Conservation (phyloP, 2,113 vertebrate species). For the Bothrops jararaca region DNA sequence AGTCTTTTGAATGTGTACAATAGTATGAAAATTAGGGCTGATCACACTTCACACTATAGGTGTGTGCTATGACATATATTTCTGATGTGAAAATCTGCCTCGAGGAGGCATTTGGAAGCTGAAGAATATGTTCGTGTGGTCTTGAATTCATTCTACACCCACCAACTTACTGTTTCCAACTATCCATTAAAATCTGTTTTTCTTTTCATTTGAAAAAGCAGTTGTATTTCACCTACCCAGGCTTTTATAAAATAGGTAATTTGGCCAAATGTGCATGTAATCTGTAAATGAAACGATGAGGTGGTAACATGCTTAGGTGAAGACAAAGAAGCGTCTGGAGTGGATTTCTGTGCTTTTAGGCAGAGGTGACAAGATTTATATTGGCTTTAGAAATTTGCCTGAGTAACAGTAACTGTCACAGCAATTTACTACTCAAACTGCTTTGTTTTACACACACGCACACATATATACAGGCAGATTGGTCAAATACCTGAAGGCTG, state of each 20-base stretch:
- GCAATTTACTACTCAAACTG: neutral
- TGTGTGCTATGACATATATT: neutral
- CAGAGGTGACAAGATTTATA: neutral
- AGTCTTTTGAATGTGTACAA: neutral
- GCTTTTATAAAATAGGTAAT: neutral
- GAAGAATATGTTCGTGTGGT: too few relatives aligned
- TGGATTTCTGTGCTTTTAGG: constrained; percentile 12
- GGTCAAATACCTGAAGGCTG: neutral
- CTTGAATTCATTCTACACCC: neutral
- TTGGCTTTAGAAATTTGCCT: constrained; percentile 3
- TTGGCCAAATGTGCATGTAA: neutral
- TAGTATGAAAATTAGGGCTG: neutral
- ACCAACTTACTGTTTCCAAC: neutral
- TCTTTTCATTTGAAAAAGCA: neutral
- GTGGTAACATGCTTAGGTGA: neutral
- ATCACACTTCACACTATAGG: neutral
- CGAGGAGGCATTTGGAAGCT: neutral
- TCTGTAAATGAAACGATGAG: neutral
- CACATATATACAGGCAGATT: neutral
- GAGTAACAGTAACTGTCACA: neutral
- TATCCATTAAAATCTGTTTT: neutral
- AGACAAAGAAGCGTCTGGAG: neutral
- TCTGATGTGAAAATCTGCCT: neutral
- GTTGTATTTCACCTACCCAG: neutral
- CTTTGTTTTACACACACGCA: neutral